Evolutionary conservation across 2,113 vertebrate species (phyloP).

Genomic region (Trematomus loennbergii): DNA sequence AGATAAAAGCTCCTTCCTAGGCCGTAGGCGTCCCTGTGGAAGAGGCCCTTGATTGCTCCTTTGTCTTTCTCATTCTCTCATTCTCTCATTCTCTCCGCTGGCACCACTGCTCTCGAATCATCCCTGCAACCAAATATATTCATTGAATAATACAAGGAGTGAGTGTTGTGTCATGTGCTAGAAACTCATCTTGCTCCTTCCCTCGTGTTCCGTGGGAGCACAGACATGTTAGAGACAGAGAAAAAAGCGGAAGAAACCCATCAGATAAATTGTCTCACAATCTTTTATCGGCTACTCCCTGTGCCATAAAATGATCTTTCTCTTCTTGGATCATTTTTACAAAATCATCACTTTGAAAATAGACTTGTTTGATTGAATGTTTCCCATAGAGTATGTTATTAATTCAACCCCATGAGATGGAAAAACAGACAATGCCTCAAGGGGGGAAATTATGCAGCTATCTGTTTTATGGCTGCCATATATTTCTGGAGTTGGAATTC

Average conservation of each 20-base stretch:
- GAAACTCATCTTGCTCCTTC: slow-evolving; percentile 48
- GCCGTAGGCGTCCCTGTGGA: slow-evolving; percentile 49
- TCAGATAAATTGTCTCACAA: slow-evolving; percentile 49
- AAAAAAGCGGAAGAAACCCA: slow-evolving; percentile 19
- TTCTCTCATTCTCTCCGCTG: slow-evolving; percentile 44
- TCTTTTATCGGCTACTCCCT: slow-evolving; percentile 39
- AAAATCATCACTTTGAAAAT: slow-evolving; percentile 61
- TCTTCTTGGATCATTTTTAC: slow-evolving; percentile 47
- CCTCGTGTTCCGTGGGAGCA: slow-evolving; percentile 27
- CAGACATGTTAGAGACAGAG: slow-evolving; percentile 29
- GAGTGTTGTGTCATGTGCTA: slow-evolving; percentile 43
- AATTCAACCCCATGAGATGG: slow-evolving; percentile 59
- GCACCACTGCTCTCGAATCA: slow-evolving; percentile 46
- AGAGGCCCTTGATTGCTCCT: slow-evolving; percentile 55
- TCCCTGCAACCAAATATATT: slow-evolving; percentile 52
- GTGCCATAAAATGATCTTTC: slow-evolving; percentile 46
- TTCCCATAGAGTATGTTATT: slow-evolving; percentile 57
- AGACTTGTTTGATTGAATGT: slow-evolving; percentile 60
- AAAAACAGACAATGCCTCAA: slow-evolving; percentile 47
- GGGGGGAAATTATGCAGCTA: slow-evolving; percentile 33
- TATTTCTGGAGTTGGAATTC: slow-evolving; percentile 62
- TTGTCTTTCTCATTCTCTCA: slow-evolving; percentile 56
- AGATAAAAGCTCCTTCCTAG: slow-evolving; percentile 62
- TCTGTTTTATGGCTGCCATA: slow-evolving; percentile 66
- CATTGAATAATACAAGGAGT: slow-evolving; percentile 63